A percentile compares a stretch with the other conserved stretches of the same genome.
Conservation (phyloP, 2,888 invertebrate species). For the Latrodectus hesperus region DNA sequence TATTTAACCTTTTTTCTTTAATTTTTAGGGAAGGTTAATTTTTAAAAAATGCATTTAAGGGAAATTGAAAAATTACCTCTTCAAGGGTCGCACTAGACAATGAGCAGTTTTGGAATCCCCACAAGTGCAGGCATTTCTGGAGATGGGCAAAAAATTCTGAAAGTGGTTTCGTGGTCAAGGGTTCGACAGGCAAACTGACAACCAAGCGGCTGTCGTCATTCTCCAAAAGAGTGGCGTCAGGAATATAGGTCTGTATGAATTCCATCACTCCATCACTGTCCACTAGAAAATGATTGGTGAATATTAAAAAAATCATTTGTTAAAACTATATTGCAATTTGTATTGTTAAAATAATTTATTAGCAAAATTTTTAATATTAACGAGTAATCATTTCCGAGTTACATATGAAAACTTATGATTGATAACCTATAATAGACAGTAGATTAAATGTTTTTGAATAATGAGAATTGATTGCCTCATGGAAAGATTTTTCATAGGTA, state of each 20-base stretch:
- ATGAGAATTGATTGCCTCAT: no score
- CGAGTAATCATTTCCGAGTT: no score
- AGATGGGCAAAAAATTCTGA: slow-evolving; percentile 73
- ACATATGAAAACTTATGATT: no score
- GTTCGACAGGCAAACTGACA: slow-evolving; percentile 70
- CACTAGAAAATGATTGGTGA: slow-evolving; percentile 5
- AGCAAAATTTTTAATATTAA: no score
- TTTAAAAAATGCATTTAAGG: not conserved
- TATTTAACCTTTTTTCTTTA: no score
- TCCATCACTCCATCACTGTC: slow-evolving; percentile 65
- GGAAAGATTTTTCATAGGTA: no score
- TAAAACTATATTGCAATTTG: no score
- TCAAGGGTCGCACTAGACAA: slow-evolving; percentile 76
- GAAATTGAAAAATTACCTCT: slow-evolving; percentile 73
- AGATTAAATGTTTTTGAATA: no score
- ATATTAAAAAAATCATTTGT: no score
- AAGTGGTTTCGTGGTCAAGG: slow-evolving; percentile 62
- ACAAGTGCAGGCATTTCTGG: slow-evolving; percentile 72
- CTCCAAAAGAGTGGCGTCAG: slow-evolving; percentile 71
- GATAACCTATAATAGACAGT: no score
- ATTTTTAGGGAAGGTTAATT: not conserved
- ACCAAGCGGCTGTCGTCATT: slow-evolving; percentile 71
- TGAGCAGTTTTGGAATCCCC: slow-evolving; percentile 76
- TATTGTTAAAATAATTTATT: no score
- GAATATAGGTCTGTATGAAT: slow-evolving; percentile 71